Evolutionary conservation across 1,140 invertebrate genomes (phyloP), one percentile per base, ranked within the genome.

Genomic region (Rhagoletis zephyria): DNA sequence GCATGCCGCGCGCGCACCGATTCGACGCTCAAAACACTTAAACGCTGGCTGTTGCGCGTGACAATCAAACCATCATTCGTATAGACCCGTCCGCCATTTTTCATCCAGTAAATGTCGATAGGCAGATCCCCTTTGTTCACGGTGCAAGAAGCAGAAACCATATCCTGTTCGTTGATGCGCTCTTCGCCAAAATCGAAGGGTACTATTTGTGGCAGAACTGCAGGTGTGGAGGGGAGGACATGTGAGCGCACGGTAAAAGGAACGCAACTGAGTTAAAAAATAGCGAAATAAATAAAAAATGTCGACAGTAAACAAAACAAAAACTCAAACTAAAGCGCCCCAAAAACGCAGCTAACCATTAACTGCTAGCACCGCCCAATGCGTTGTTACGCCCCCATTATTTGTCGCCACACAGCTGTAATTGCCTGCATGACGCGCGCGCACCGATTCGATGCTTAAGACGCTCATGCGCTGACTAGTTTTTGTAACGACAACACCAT

Each of bases 71-170:
- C 93, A 90, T 91, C 93, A 88, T 90, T 93, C 88, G 90, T 92
- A 87, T 89, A 91, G 77, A 93, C 90, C 1, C 92, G 90, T 16
- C 92, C 91, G 16, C 91, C 90, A 87, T 94, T 91, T 87, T 94
- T 93, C 10, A 91, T 92, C 97, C 97, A 98, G 65, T 94, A 93
- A 88, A 97, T 96, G 87, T 95, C 95, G 88, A 98, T 94, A 10
- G 97, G 97, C 89, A 95, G 94, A 91, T 98, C 97, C 60, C 97
- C 97, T 93, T 97, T 56, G 10, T 56, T 95, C 6, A 98, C 95
- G 19, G 96, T 95, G 93, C 98, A 98, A 16, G 95, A 95, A 63
- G 96, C 94, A n/a, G 95, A 95, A n/a, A 95, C 95, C 91, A 94
- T 95, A 89, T 96, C 95, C 81, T 95, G 95, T 65, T 95, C 95